Base-by-base conservation (phyloP, 2,888 invertebrate species). In the Yponomeuta cagnagella region DNA sequence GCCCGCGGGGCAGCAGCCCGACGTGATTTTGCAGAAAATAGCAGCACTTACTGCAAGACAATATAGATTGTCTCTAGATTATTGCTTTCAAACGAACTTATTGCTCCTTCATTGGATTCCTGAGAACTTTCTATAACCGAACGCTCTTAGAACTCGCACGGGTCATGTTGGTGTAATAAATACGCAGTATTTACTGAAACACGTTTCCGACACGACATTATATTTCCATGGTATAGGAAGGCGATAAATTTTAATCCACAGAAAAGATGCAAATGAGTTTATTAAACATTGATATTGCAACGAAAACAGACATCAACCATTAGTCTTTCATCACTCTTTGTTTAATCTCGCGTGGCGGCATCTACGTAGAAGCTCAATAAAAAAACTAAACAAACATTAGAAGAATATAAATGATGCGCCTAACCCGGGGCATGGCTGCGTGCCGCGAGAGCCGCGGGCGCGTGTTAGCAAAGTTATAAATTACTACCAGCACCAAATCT, bases 271-370 rank as follows among this genome's bases (percentile, higher is more conserved):
- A 88, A 90, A 90, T 90, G 86, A 86, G 80, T 85, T 82, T 85
- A 87, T 88, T 88, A 89, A 88, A 89, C 85, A 89, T 85, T 75
- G 84, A 82, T 84, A 84, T 83, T 83, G 83, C 85, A 83, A 86
- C 82, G 81, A 84, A 86, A 89, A 84, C 85, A 82, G 86, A 87
- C 88, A 80, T 87, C 80, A 75, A 81, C 86, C 88, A 88, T 89
- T 88, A 88, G 83, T 88, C 84, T 89, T 89, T 85, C 85, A 86
- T 85, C 83, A 85, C 88, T 88, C 88, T 90, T 90, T 90, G 90
- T 90, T 90, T 88, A 80, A 85, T 83, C 85, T 83, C 81, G 76
- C 83, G 23, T 80, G 82, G 82, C 86, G 86, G 83, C 84, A 82
- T 85, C 82, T 81, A 83, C 83, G 84, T 82, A 83, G 83, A 82